Evolutionary conservation across 1,140 invertebrate species (phyloP).

Genomic region (Leptonema lineaticorne): DNA sequence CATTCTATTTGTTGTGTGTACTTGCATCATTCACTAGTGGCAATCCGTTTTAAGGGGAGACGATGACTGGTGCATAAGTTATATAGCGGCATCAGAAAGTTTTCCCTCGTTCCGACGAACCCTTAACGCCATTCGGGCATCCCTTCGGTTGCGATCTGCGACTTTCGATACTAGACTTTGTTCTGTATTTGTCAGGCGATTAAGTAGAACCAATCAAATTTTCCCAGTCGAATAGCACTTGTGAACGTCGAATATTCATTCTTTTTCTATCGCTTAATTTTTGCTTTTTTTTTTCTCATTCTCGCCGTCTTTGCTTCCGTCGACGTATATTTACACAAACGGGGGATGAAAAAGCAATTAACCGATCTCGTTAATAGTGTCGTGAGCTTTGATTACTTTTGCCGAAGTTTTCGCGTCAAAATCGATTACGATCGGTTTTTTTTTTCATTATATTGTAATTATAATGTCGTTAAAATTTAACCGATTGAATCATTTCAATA

Average conservation of each 20-base stretch:
- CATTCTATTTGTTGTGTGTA: too few relatives aligned
- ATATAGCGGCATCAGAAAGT: background rate
- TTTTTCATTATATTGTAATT: too few relatives aligned
- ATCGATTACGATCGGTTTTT: background rate
- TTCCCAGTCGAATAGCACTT: background rate
- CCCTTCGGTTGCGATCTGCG: slow-evolving; percentile 12
- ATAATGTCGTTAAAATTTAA: background rate
- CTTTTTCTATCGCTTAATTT: background rate
- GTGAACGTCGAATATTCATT: background rate
- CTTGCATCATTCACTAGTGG: background rate
- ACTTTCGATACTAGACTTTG: slow-evolving; percentile 27
- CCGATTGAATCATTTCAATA: background rate
- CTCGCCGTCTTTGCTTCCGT: too few relatives aligned
- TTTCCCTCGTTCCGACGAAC: background rate
- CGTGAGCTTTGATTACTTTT: background rate
- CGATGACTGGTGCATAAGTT: slow-evolving; percentile 21
- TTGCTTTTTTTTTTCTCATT: too few relatives aligned
- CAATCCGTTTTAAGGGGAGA: background rate
- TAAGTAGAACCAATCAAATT: slow-evolving; percentile 35
- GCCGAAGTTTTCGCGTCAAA: background rate
- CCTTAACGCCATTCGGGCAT: background rate
- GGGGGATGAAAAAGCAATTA: slow-evolving; percentile 20
- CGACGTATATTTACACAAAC: too few relatives aligned
- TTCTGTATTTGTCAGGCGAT: slow-evolving; percentile 39
- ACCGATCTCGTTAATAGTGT: background rate